Evolutionary conservation across 1,140 invertebrate species (phyloP), one percentile per base, ranked within the genome.

Genomic region (Samia ricini): DNA sequence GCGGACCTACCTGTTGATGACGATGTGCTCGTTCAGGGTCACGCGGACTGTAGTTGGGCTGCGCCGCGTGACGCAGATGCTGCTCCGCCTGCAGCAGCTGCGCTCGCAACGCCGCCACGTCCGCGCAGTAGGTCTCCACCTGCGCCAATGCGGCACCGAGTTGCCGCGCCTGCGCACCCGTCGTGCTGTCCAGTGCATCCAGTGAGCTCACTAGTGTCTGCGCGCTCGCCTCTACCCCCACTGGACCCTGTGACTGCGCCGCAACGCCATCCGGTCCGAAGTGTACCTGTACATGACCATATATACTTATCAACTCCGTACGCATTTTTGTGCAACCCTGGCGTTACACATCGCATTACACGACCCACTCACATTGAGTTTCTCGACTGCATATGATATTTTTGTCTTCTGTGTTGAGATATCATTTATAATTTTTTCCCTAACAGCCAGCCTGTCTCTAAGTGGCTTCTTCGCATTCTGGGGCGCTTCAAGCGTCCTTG

Each of bases 1-100:
- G 73, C n/a, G 54, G 63, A 93, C 97, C 94, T 96, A 99, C 98
- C 95, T 97, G 96, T 93, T 98, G 96, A 84, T 98, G 96, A 78
- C 94, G 92, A 63, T 94, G 91, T 80, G 97, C 96, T 76, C 94
- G 95, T 73, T 98, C 96, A 74, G 95, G 93, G 77, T 98, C 96
- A 63, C 95, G 94, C 56, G 96, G 94, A 85, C 95, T 92, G 91
- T 96, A 95, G 69, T 95, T 95, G 49, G 97, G 95, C 88, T 95
- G 95, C 81, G 96, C 91, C 56, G 96, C 93, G 58, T 95, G 92
- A 51, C 96, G 92, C 70, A 98, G 91, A 76, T 96, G 95, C 83
- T 97, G 96, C 87, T 98, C 97, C 26, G 95, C 95, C 83, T 95
- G 93, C 29, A 97, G 93, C 69, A 97, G 94, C 83, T 96, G 94